Evolutionary conservation across 2,797 vertebrate genomes (phyloP), one percentile per base, ranked within the genome.

Genomic region (Myotis vivesi): DNA sequence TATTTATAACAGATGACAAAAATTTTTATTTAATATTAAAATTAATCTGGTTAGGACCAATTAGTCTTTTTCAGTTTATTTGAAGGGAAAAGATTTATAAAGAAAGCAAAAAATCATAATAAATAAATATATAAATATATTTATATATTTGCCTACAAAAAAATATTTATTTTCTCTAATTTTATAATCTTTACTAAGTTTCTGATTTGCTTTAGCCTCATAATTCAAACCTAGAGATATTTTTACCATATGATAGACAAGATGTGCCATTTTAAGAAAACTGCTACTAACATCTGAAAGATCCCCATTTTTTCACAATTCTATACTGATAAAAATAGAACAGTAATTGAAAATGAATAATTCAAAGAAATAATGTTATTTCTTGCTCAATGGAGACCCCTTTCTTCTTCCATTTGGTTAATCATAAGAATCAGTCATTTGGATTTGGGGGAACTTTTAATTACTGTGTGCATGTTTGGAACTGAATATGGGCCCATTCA

Each of bases 301-400:
- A 81, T 38, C 20, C 23, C n/a, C 2, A n/a, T 55, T 94, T 92
- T 92, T 90, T 90, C 51, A 49, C 12, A 64, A 69, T 80, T 95
- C 49, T 80, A 93, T 80, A 91, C 91, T 93, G 66, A 84, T 91
- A 94, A 97, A 95, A 96, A 94, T 95, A 95, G 75, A 87, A 84
- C 17, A 38, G 51, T 66, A 92, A 95, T 91, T 22, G 22, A 93
- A 95, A 86, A 96, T 92, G 77, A 95, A 89, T 94, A 94, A 95
- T 95, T 96, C 49, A 94, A 91, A 92, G 38, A 93, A 93, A 68
- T 80, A 90, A 49, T 77, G 33, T 75, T 80, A 92, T 75, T 1
- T 30, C 88, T 68, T 73, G 59, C 20, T 91, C 77, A 87, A 49
- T 12, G 23, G n/a, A 10, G 57, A 89, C 23, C 53, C 19, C 30